These are phyloP conservation scores for Monomorium pharaonis DNA, from an alignment of 1,140 invertebrate genomes.

Conservation along the genomic window DNA sequence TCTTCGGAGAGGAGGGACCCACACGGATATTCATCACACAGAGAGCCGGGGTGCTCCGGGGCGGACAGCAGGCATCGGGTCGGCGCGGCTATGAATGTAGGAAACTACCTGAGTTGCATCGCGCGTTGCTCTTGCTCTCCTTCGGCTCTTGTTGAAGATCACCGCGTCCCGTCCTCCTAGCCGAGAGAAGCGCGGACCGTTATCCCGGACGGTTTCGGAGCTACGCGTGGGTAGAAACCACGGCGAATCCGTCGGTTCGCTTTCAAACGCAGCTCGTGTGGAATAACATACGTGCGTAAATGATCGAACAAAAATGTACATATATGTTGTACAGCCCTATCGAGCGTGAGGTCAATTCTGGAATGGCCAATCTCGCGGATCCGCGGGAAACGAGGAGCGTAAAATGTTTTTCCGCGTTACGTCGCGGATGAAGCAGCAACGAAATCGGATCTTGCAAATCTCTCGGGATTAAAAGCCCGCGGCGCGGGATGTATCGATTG, in stretches of 20 bases:
- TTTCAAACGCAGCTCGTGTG: conserved; percentile 18
- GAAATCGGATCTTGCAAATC: neutral
- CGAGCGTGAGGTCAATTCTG: neutral
- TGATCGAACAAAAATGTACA: neutral
- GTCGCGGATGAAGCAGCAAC: neutral
- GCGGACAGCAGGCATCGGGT: conserved; percentile 62
- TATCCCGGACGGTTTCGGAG: neutral
- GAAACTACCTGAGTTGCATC: conserved; percentile 67
- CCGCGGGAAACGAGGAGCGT: too few species aligned
- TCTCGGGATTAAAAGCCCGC: neutral
- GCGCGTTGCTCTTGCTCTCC: neutral
- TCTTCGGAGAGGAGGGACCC: conserved; percentile 40
- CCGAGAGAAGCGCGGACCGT: neutral
- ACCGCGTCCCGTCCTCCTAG: neutral
- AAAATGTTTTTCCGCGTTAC: neutral
- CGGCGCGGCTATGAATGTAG: conserved; percentile 63
- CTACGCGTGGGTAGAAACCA: neutral
- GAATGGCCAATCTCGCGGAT: neutral
- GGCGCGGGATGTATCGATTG: neutral
- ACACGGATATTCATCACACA: conserved; percentile 67
- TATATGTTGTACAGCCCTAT: neutral
- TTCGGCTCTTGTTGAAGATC: conserved; percentile 10
- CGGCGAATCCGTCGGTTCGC: conserved; percentile 13
- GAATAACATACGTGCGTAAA: neutral
- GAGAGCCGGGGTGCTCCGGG: conserved; percentile 63